Evolutionary conservation across 2,888 invertebrate genomes (phyloP), one percentile per base, ranked within the genome.

Genomic region (Drepanosiphum platanoidis): DNA sequence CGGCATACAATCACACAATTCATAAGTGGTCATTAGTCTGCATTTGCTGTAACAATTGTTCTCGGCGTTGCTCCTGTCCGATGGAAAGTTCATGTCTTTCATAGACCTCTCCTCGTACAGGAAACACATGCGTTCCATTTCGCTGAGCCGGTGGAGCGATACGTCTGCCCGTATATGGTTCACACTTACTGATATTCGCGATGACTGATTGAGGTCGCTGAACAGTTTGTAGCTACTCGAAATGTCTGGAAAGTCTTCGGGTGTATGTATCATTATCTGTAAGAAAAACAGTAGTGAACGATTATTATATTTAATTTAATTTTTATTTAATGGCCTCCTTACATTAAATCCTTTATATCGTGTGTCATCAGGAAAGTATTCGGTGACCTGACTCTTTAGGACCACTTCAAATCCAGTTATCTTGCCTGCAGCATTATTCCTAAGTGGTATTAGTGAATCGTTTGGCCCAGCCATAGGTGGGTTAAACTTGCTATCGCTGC

Each of bases 251-350:
- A 86, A 87, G 15, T 87, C 86, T 22, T 84, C 87, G 5, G 87
- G 87, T n/a, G 82, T 86, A 39, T 87, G 87, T 11, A 87, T 39
- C 64, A 87, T 87, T 46, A 87, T 58, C 87, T 87, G 52, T 22
- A 3, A 1, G 11, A 42, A 18, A 4, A 18, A 11, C 18, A 27
- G n/a, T 27, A 72, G 46, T 82, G n/a, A n/a, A n/a, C n/a, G n/a
- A n/a, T n/a, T n/a, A n/a, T n/a, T n/a, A n/a, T n/a, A n/a, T n/a
- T n/a, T n/a, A n/a, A n/a, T n/a, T n/a, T n/a, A n/a, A n/a, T n/a
- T n/a, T n/a, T n/a, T n/a, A n/a, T n/a, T n/a, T n/a, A n/a, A n/a
- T n/a, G n/a, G 22, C 22, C 15, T 52, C 52, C 52, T 52, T 52
- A 87, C 87, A 27, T 83, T 87, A 22, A 66, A 87, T 27, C 86